Evolutionary conservation across 2,113 vertebrate genomes (phyloP).

Genomic region (Mellivora capensis): DNA sequence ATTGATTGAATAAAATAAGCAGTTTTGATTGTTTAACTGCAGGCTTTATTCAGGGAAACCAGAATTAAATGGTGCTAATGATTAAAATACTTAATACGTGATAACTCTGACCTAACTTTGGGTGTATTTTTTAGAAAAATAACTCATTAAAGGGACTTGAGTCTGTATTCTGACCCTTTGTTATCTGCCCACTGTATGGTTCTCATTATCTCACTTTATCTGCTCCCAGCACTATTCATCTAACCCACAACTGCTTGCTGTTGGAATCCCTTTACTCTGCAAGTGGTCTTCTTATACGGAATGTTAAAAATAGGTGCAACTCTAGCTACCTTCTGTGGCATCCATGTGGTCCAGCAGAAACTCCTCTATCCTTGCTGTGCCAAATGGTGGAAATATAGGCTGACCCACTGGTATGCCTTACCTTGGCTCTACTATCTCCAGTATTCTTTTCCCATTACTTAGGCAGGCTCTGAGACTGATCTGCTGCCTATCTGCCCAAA

Average conservation of each 20-base stretch:
- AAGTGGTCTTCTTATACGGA: neutral
- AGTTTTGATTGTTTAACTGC: conserved; percentile 64
- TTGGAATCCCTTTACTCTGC: neutral
- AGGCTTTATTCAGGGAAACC: conserved; percentile 17
- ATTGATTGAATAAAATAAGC: conserved; percentile 60
- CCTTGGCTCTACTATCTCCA: neutral
- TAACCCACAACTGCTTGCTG: neutral
- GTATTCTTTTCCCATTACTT: neutral
- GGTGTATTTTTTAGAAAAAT: neutral
- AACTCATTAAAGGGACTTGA: neutral
- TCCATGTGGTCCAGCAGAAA: neutral
- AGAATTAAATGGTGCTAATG: conserved; percentile 48
- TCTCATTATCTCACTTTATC: neutral
- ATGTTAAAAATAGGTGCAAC: neutral
- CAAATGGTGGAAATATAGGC: neutral
- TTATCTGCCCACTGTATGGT: neutral
- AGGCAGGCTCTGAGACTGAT: neutral
- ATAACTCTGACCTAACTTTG: conserved; percentile 3
- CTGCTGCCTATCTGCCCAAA: neutral
- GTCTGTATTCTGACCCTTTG: neutral
- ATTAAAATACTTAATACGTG: neutral
- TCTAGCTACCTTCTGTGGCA: neutral
- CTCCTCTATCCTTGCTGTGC: neutral
- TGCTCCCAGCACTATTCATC: neutral
- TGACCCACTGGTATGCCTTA: neutral